phyloP scores from a whole-genome alignment of 2,888 invertebrate genomes.

The Malthinus flaveolus region DNA sequence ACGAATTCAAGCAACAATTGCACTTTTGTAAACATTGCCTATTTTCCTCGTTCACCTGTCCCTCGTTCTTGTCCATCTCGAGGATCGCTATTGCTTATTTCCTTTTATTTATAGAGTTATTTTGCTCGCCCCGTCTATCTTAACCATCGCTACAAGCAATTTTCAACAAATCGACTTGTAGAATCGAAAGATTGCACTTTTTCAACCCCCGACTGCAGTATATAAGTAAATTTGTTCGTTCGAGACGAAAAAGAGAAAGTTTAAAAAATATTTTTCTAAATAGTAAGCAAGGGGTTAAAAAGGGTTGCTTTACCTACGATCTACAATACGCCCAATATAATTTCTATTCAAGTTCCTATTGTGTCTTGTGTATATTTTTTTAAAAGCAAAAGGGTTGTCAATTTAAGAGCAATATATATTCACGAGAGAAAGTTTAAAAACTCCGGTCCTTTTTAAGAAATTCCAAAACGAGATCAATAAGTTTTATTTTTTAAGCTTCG shows the following conservation, averaged over 20 bases:
- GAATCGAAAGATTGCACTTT: constrained; percentile 24
- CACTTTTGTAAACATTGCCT: constrained; percentile 46
- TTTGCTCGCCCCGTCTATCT: constrained; percentile 36
- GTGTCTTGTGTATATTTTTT: constrained; percentile 8
- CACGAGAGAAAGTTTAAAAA: constrained; percentile 12
- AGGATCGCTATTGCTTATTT: constrained; percentile 45
- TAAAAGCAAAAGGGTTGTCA: constrained; percentile 18
- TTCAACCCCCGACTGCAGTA: no score
- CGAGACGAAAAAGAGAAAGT: constrained; percentile 21
- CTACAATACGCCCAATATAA: constrained; percentile 13
- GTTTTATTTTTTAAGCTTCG: neutral
- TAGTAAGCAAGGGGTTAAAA: constrained; percentile 16
- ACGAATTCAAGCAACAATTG: constrained; percentile 44
- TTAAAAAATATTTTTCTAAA: constrained; percentile 15
- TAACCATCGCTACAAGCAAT: constrained; percentile 35
- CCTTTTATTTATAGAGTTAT: constrained; percentile 50
- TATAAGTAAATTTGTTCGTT: neutral
- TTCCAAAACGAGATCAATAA: neutral
- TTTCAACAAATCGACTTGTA: constrained; percentile 27
- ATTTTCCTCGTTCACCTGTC: constrained; percentile 44
- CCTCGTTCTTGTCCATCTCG: constrained; percentile 36
- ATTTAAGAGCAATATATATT: constrained; percentile 10
- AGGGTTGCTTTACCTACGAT: constrained; percentile 20
- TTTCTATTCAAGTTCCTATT: constrained; percentile 16
- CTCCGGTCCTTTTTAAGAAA: neutral